Evolutionary conservation across 1,140 invertebrate species (phyloP).

Genomic region (Ceratosolen solmsi): DNA sequence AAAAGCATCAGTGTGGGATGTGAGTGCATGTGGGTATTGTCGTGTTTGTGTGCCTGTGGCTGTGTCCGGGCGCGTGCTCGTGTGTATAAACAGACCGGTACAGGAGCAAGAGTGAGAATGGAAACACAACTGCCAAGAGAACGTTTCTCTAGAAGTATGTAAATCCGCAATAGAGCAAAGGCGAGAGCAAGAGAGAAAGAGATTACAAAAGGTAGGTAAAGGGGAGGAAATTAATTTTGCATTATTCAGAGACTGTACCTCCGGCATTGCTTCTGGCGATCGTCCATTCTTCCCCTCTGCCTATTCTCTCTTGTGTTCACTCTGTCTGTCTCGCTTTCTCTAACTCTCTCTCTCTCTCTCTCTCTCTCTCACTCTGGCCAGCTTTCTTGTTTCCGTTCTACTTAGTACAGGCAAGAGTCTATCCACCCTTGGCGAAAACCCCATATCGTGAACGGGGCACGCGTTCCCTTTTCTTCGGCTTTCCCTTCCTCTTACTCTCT

Average conservation of each 20-base stretch:
- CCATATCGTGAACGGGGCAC: conserved; percentile 21
- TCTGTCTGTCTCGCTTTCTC: background rate
- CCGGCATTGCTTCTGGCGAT: conserved; percentile 47
- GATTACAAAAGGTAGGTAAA: conserved; percentile 47
- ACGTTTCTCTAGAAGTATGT: conserved; percentile 5
- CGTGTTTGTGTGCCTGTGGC: background rate
- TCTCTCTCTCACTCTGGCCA: background rate
- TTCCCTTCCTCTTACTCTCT: background rate
- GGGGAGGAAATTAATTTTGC: conserved; percentile 60
- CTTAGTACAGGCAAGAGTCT: conserved; percentile 36
- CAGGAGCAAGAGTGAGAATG: background rate
- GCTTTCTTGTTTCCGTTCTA: conserved; percentile 12
- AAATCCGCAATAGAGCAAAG: conserved; percentile 19
- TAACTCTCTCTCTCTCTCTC: conserved; percentile 15
- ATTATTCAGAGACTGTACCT: conserved; percentile 57
- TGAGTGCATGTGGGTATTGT: background rate
- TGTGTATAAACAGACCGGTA: background rate
- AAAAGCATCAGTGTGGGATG: background rate
- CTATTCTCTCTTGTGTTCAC: background rate
- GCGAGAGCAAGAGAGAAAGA: conserved; percentile 44
- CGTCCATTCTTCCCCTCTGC: conserved; percentile 42
- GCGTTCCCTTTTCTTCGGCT: background rate
- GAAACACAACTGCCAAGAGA: conserved; percentile 20
- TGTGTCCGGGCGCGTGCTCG: background rate
- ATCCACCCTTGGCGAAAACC: conserved; percentile 46